Base-by-base conservation (phyloP, 2,797 vertebrate species). In the Psittacula derbiana region DNA sequence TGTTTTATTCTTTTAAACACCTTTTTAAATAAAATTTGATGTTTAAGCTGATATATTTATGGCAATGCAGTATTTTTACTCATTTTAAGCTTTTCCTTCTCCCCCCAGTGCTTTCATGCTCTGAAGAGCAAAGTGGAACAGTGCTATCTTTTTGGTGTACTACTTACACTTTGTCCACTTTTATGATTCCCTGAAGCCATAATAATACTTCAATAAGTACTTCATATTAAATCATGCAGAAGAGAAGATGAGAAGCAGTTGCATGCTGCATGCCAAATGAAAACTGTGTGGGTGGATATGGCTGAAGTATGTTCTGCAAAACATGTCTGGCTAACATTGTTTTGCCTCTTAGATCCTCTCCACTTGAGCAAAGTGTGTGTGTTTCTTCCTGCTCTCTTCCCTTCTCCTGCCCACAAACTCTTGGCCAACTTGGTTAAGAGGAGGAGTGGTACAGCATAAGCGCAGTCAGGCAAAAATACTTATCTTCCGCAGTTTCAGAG, bases 231-330 rank as follows among this genome's bases (percentile, higher is more conserved):
- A 41, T 85, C 65, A 21, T 36, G 65, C 49, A 65, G 72, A 80
- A 70, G 47, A 55, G 96, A 82, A 71, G 83, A 95, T 52, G 67
- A 92, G 81, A 67, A 92, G 66, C 76, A 86, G 93, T 89, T 80
- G 28, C 33, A 25, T 58, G n/a, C 76, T 67, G 84, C 75, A 52
- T 0, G 14, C 90, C 78, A 92, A 90, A 86, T 53, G 89, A 84
- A 92, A 92, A 65, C 49, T 92, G 79, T 62, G 93, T 93, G 91
- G 95, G 94, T 91, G 86, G 93, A 91, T 85, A 88, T 25, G 65
- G 89, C 76, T 92, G 11, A 92, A 93, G 47, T 71, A 90, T 96
- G 85, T 69, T 62, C 93, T 95, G 80, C 0, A 0, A 79, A 95
- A 91, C 87, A 90, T 70, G 90, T 91, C 88, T 92, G 85, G 81